phyloP scores from a whole-genome alignment of 2,797 vertebrate species.

The Coranthus polyacanthus region DNA sequence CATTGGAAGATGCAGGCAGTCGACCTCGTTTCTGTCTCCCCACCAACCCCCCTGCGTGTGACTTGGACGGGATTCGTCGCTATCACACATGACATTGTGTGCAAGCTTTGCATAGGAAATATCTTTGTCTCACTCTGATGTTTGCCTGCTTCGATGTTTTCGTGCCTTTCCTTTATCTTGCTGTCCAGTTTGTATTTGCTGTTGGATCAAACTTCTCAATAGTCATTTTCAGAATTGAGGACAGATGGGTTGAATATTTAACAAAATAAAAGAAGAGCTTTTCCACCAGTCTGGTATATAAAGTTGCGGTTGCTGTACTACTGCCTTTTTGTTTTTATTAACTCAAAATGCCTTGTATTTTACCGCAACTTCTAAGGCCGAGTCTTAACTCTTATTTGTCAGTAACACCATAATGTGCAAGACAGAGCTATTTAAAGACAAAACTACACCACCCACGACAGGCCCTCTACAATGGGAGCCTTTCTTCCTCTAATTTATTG shows the following conservation, averaged over 20 bases:
- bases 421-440: constrained; percentile 76
- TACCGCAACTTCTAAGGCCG: constrained; percentile 76
- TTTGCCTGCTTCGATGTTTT: constrained; percentile 80
- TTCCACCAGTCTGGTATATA: constrained; percentile 75
- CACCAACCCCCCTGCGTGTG: constrained; percentile 80
- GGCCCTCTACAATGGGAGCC: constrained; percentile 68
- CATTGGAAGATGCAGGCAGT: constrained; percentile 82
- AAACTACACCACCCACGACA: constrained; percentile 71
- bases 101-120: constrained; percentile 89
- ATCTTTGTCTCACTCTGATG: constrained; percentile 85
- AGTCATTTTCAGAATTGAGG: constrained; percentile 69
- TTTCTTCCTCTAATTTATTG: constrained; percentile 83
- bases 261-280: constrained; percentile 61
- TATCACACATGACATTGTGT: constrained; percentile 88
- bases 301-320: constrained; percentile 69
- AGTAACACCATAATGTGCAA: constrained; percentile 65
- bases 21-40: constrained; percentile 81
- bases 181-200: constrained; percentile 82
- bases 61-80: constrained; percentile 85
- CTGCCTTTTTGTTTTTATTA: constrained; percentile 74
- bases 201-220: constrained; percentile 79
- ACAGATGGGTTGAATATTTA: constrained; percentile 82
- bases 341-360: constrained; percentile 73
- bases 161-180: constrained; percentile 83
- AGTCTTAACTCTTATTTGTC: constrained; percentile 68